A percentile compares a stretch with the other conserved stretches of the same genome.
Conservation (phyloP, 2,797 vertebrate species). For the Trichosurus vulpecula region DNA sequence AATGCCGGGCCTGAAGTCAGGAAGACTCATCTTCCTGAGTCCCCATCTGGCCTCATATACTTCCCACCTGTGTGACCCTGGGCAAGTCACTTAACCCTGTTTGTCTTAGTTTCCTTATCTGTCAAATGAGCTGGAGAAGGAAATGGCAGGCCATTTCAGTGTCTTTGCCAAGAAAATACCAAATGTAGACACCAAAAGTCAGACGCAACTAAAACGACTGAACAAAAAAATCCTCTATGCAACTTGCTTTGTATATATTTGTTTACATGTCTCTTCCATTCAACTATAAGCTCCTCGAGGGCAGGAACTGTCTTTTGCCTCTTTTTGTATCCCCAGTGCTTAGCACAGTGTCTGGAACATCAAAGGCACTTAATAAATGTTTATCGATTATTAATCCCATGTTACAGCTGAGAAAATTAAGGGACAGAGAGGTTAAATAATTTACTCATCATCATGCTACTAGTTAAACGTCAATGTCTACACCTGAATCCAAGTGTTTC, state of each 20-base stretch:
- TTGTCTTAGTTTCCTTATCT: too few relatives aligned
- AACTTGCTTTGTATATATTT: not conserved
- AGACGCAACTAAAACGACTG: too few relatives aligned
- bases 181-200: too few relatives aligned
- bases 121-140: too few relatives aligned
- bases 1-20: too few relatives aligned
- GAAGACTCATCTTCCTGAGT: too few relatives aligned
- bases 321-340: not conserved
- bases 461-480: not conserved
- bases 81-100: too few relatives aligned
- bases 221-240: not conserved
- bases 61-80: too few relatives aligned
- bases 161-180: too few relatives aligned
- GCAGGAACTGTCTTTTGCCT: not conserved
- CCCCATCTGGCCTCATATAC: too few relatives aligned
- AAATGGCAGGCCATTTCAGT: too few relatives aligned
- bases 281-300: not conserved
- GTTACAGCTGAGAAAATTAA: not conserved
- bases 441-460: not conserved
- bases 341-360: not conserved
- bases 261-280: not conserved
- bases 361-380: not conserved
- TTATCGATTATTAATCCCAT: not conserved
- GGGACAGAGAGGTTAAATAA: not conserved
- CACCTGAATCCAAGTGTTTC: not conserved